A percentile compares a stretch with the other conserved stretches of the same genome.
Evolutionary conservation across 2,888 invertebrate genomes (phyloP).

Genomic region (Heterodera filipjevi): DNA sequence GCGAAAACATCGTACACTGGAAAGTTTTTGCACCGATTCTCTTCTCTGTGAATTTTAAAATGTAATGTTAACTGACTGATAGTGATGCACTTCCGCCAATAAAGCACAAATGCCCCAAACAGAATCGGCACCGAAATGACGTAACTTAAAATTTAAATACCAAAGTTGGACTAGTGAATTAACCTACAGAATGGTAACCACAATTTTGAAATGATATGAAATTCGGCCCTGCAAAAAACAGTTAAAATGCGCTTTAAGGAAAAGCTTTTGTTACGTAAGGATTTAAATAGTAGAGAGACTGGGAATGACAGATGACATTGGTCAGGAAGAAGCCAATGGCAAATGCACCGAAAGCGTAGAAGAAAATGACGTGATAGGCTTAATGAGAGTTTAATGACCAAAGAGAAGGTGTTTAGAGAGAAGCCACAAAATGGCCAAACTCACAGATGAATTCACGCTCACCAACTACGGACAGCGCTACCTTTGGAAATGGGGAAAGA

Average conservation of each 20-base stretch:
- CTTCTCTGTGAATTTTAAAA: not conserved
- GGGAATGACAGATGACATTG: slow-evolving; percentile 62
- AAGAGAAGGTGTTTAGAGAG: not conserved
- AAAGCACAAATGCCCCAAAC: slow-evolving; percentile 58
- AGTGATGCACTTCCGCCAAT: slow-evolving; percentile 64
- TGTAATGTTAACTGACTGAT: slow-evolving; percentile 48
- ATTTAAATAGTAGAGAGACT: slow-evolving; percentile 62
- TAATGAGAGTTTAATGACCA: slow-evolving; percentile 25
- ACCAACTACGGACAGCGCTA: slow-evolving; percentile 55
- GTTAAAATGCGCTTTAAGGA: not conserved
- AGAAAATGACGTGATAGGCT: slow-evolving; percentile 63
- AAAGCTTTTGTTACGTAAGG: slow-evolving; percentile 52
- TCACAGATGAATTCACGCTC: slow-evolving; percentile 62
- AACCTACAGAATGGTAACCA: slow-evolving; percentile 47
- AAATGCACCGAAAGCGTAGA: slow-evolving; percentile 63
- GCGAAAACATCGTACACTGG: slow-evolving; percentile 64
- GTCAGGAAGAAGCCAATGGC: slow-evolving; percentile 62
- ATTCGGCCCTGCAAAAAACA: slow-evolving; percentile 54
- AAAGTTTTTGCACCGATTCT: slow-evolving; percentile 22
- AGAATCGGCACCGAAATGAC: slow-evolving; percentile 62
- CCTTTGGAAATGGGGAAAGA: not conserved
- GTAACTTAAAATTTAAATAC: slow-evolving; percentile 39
- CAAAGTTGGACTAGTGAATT: not conserved
- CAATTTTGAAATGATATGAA: slow-evolving; percentile 60
- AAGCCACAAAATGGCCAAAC: not conserved